Percentiles rank a stretch among this genome's conserved stretches.
Conservation (phyloP, 2,888 invertebrate species). For the Shargacucullia verbasci region DNA sequence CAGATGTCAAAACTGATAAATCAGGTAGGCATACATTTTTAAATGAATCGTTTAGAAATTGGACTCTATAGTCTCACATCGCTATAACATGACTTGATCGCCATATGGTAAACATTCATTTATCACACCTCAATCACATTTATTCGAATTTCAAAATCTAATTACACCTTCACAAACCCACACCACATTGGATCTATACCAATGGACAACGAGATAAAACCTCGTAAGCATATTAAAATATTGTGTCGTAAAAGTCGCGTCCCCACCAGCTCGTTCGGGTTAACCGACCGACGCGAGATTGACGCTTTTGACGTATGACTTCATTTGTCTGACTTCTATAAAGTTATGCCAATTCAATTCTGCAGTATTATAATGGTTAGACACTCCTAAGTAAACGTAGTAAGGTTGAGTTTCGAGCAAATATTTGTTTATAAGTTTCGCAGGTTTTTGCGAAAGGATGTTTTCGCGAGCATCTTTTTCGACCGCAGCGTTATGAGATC, state of each 20-base stretch:
- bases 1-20: too few relatives aligned
- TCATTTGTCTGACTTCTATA: constrained; percentile 87
- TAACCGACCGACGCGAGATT: constrained; percentile 81
- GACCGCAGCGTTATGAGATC: constrained; percentile 84
- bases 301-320: constrained; percentile 83
- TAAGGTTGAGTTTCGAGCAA: constrained; percentile 54
- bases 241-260: constrained; percentile 84
- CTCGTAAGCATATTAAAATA: constrained; percentile 89
- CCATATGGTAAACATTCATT: background rate
- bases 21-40: too few relatives aligned
- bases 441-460: constrained; percentile 44
- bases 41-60: too few relatives aligned
- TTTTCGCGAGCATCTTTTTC: constrained; percentile 74
- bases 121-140: constrained; percentile 5
- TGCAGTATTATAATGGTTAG: background rate
- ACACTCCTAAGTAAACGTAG: background rate
- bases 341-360: constrained; percentile 69
- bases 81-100: background rate
- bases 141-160: constrained; percentile 38
- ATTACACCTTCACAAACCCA: constrained; percentile 45
- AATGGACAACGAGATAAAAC: constrained; percentile 64
- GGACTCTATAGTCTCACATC: too few relatives aligned
- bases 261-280: constrained; percentile 75
- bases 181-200: constrained; percentile 58
- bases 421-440: background rate